These are phyloP conservation scores for Narcine bancroftii DNA, from an alignment of 2,113 vertebrate genomes.

Conservation along the genomic window DNA sequence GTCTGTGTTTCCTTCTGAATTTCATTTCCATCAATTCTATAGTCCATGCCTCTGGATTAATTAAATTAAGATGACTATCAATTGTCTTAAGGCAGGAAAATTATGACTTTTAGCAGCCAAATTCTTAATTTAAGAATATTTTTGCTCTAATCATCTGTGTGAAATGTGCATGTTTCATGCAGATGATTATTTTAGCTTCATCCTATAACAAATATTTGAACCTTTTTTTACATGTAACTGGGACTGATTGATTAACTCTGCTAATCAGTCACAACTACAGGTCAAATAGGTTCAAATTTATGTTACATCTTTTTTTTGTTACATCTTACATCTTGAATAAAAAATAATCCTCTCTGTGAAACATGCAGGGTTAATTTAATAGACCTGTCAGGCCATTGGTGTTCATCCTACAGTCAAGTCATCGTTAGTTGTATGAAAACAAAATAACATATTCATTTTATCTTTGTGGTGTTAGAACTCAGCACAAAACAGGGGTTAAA, in stretches of 20 bases:
- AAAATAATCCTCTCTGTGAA: not conserved
- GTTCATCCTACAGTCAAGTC: not conserved
- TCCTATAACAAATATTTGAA: no score
- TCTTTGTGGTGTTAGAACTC: not conserved
- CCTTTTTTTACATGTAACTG: no score
- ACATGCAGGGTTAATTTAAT: constrained; percentile 27
- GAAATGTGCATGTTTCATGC: no score
- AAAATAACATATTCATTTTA: no score
- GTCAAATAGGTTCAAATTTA: not conserved
- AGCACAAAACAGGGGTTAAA: not conserved
- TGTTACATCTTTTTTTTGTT: no score
- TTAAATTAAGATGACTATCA: no score
- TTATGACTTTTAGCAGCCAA: no score
- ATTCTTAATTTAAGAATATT: not conserved
- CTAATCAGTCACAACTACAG: constrained; percentile 2
- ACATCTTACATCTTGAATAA: not conserved
- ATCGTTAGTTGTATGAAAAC: not conserved
- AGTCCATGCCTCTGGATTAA: not conserved
- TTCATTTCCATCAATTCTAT: not conserved
- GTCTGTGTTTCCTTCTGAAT: not conserved
- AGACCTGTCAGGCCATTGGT: not conserved
- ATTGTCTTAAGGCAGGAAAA: not conserved
- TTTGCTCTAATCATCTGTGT: no score
- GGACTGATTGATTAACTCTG: no score
- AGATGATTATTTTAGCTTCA: no score